Evolutionary conservation across 2,888 invertebrate genomes (phyloP), one percentile per base, ranked within the genome.

Genomic region (Drosophila prostipennis): DNA sequence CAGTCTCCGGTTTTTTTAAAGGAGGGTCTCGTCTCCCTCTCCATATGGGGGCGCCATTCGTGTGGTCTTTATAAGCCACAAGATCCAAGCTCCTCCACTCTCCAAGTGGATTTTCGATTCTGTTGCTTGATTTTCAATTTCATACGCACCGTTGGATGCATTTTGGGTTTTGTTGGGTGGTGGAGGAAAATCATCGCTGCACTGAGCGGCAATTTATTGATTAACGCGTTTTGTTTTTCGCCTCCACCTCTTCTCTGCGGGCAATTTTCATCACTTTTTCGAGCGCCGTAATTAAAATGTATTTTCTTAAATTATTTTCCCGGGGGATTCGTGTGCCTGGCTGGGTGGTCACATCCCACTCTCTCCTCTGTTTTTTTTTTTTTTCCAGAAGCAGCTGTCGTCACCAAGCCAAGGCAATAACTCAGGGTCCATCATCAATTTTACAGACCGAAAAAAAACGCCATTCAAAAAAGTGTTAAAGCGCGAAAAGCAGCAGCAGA

Each of bases 71-170:
- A 43, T 29, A 10, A 2, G 6, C 29, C 14, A 8, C 10, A 14
- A 29, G 10, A n/a, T 8, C 3, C 45, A 8, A 26, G 46, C 34
- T 45, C 46, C 67, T n/a, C 14, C 4, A 6, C 26, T 23, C 23
- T 23, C 23, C 45, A 37, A 45, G 59, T 43, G 43, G 29, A 34
- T 16, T 4, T 19, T 45, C 23, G 23, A 16, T 42, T 36, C 51
- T 51, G 64, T 63, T 71, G 74, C 71, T 85, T 77, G 72, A 80
- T 87, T 83, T 81, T 75, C 79, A 84, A 84, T 84, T 84, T 84
- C 87, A 84, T 89, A 81, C 85, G 87, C 85, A 85, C 85, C 68
- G 89, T 89, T 79, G 84, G 89, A 87, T 65, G 82, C 73, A 72
- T 49, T 68, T 63, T 6, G 32, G 23, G 4, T 26, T 26, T 5